Evolutionary conservation across 2,797 vertebrate species (phyloP), one percentile per base, ranked within the genome.

Genomic region (Xiphorhynchus erythropygius): DNA sequence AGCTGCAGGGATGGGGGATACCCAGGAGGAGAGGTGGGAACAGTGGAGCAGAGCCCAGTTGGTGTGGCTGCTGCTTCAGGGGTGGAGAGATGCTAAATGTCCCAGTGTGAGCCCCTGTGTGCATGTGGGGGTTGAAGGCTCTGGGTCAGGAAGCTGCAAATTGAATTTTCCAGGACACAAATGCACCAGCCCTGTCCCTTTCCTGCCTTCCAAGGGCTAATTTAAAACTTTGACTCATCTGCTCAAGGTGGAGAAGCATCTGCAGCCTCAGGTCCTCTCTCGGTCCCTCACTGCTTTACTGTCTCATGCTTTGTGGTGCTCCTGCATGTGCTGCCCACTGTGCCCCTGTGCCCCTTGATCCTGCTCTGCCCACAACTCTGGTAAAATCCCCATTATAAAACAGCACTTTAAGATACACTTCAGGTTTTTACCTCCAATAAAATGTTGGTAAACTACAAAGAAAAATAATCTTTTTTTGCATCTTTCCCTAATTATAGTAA

Each of bases 161-260:
- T 5, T 30, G 18, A 17, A 13, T n/a, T 88, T 82, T 52, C 35
- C 63, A 59, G 77, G 63, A 41, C 0, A 1, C 14, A n/a, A 21
- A 35, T 35, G 75, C 37, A 47, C 27, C 39, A 24, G 6, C 33
- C 49, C 27, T 9, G 21, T 50, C 42, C 50, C 35, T 86, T 71
- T 68, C 17, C 30, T 78, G 2, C 63, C 50, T 93, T 55, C 57
- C 35, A 65, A 85, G 37, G 60, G 64, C 68, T 83, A 17, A 81
- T 78, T 94, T 81, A 65, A 81, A 92, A 44, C 25, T n/a, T 77
- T 90, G 93, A 94, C 49, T 95, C 83, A 78, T 44, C 33, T 32
- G 4, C 39, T 6, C 33, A 21, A 42, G 69, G 53, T 80, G 49
- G 50, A 88, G 60, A 75, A 90, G 69, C 24, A 53, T 82, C 50